Conservation (phyloP, 2,113 vertebrate genomes). For the Candoia aspera region DNA sequence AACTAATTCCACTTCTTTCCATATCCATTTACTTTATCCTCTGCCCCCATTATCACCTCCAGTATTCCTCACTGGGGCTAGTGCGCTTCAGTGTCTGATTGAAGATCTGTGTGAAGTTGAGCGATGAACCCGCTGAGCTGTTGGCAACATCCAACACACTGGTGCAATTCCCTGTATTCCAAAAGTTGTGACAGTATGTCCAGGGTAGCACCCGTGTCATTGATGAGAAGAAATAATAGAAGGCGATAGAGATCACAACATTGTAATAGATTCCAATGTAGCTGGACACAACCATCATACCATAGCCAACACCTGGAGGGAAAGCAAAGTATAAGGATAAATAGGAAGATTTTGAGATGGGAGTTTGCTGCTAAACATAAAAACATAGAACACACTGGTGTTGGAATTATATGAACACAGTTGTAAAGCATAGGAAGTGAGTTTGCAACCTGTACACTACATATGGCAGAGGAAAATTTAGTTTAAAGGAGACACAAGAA, state of each 20-base stretch:
- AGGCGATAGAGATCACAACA: constrained; percentile 97
- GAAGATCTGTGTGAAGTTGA: constrained; percentile 77
- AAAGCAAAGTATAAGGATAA: constrained; percentile 54
- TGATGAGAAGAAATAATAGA: constrained; percentile 99
- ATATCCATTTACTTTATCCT: not conserved
- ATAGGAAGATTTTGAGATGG: not conserved
- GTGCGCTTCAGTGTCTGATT: constrained; percentile 90
- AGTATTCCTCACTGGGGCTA: constrained; percentile 98
- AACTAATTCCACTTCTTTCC: not conserved
- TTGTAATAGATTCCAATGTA: constrained; percentile 99
- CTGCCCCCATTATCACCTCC: constrained; percentile 81
- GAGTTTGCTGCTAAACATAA: not conserved
- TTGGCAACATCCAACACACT: constrained; percentile 78
- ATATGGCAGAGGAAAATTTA: not conserved
- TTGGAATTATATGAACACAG: not conserved
- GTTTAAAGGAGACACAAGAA: not conserved
- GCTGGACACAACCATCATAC: constrained; percentile 99
- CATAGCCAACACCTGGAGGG: constrained; percentile 91
- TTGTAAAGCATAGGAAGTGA: not conserved
- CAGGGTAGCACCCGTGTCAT: constrained; percentile 95
- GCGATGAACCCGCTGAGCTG: constrained; percentile 64
- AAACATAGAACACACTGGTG: not conserved
- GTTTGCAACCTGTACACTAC: not conserved
- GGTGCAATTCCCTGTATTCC: constrained; percentile 89
- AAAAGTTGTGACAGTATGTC: constrained; percentile 95